Evolutionary conservation across 2,113 vertebrate genomes (phyloP).

Genomic region (Ursus arctos): DNA sequence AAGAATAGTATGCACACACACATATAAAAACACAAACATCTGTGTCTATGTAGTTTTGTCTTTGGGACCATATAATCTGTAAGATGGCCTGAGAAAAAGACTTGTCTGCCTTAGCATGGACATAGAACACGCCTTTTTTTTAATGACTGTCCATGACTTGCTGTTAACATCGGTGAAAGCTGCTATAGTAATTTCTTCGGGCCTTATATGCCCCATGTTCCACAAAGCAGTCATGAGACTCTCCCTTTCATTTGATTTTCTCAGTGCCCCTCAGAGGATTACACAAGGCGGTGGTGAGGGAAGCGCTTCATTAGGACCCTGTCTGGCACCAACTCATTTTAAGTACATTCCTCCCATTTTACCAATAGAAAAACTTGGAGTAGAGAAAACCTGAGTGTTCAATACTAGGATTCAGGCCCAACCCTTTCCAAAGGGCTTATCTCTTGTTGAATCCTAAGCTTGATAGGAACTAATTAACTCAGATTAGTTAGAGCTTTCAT

Average conservation of each 20-base stretch:
- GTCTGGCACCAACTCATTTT: neutral
- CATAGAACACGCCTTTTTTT: neutral
- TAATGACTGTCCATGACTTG: neutral
- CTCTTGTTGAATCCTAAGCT: conserved; percentile 5
- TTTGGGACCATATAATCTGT: neutral
- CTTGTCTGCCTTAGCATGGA: neutral
- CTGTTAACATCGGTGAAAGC: conserved; percentile 45
- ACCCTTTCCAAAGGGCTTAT: conserved; percentile 41
- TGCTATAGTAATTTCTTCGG: neutral
- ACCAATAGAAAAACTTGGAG: neutral
- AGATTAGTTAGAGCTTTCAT: neutral
- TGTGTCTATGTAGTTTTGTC: conserved; percentile 47
- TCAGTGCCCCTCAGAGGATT: conserved; percentile 12
- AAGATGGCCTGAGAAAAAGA: conserved; percentile 37
- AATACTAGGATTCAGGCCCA: neutral
- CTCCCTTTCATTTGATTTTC: conserved; percentile 34
- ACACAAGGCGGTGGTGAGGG: neutral
- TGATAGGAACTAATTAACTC: neutral
- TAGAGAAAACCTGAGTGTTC: neutral
- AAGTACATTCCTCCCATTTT: conserved; percentile 36
- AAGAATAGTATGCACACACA: neutral
- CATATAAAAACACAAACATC: neutral
- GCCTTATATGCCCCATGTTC: neutral
- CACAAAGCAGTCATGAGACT: neutral
- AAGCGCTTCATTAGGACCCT: neutral